Percentiles rank a stretch among this genome's conserved stretches.
Evolutionary conservation across 1,140 invertebrate species (phyloP).

Genomic region (Copidosoma floridanum): DNA sequence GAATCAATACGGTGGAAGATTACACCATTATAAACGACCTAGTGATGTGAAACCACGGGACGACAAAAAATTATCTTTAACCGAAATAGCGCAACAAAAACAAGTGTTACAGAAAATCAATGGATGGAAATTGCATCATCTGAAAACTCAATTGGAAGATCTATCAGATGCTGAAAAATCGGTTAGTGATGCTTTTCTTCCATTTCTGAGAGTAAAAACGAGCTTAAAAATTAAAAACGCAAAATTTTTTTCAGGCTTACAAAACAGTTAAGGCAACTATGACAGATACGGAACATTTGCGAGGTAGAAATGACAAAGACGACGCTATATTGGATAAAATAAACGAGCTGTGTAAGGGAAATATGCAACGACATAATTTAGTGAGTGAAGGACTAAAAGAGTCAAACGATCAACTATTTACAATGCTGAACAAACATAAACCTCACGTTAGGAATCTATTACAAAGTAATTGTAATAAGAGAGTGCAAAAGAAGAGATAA

Average conservation of each 20-base stretch:
- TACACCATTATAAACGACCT: slow-evolving; percentile 84
- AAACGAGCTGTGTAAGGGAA: slow-evolving; percentile 83
- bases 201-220: no score
- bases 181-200: no score
- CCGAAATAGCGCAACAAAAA: slow-evolving; percentile 86
- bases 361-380: slow-evolving; percentile 91
- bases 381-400: slow-evolving; percentile 89
- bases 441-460: slow-evolving; percentile 84
- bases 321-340: slow-evolving; percentile 62
- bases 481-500: slow-evolving; percentile 86
- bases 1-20: slow-evolving; percentile 58
- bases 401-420: slow-evolving; percentile 79
- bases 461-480: slow-evolving; percentile 83
- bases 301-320: slow-evolving; percentile 61
- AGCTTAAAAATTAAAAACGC: not conserved
- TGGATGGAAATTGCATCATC: slow-evolving; percentile 93
- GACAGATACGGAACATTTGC: slow-evolving; percentile 65
- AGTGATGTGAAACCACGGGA: slow-evolving; percentile 85
- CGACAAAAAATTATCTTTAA: slow-evolving; percentile 77
- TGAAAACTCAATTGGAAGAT: slow-evolving; percentile 90
- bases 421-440: slow-evolving; percentile 91
- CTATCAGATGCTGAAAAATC: slow-evolving; percentile 66
- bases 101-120: slow-evolving; percentile 85
- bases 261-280: slow-evolving; percentile 66
- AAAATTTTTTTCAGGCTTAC: slow-evolving; percentile 56